Percentiles rank a stretch among this genome's conserved stretches.
Conservation (phyloP, 2,888 invertebrate genomes). For the Seladonia tumulorum region DNA sequence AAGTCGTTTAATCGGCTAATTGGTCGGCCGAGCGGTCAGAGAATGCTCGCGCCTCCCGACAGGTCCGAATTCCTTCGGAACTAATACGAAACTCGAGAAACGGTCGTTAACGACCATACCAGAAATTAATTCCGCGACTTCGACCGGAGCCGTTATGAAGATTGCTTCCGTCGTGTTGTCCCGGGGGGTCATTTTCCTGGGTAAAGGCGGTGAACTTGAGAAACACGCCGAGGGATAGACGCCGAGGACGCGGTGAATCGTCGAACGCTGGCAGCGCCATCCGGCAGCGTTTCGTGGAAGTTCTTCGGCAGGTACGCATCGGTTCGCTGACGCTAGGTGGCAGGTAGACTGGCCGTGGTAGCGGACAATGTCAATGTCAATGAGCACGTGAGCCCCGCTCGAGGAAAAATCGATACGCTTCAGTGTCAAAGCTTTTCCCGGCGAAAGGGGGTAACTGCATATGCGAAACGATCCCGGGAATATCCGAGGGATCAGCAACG, state of each 20-base stretch:
- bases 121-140: background rate
- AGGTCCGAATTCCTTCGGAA: background rate
- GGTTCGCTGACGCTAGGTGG: slow-evolving; percentile 77
- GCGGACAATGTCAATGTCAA: slow-evolving; percentile 84
- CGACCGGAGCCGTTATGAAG: background rate
- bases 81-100: background rate
- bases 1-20: background rate
- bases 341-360: slow-evolving; percentile 69
- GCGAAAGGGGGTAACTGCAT: slow-evolving; percentile 53
- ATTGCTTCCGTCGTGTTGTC: background rate
- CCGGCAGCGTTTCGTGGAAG: slow-evolving; percentile 70
- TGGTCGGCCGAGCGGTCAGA: background rate
- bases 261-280: slow-evolving; percentile 72
- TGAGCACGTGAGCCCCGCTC: slow-evolving; percentile 80
- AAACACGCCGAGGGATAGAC: slow-evolving; percentile 4
- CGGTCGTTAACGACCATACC: background rate
- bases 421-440: slow-evolving; percentile 75
- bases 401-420: slow-evolving; percentile 82
- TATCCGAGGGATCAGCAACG: slow-evolving; percentile 4
- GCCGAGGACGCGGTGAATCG: slow-evolving; percentile 6
- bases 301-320: slow-evolving; percentile 64
- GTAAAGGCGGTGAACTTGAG: slow-evolving; percentile 40
- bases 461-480: slow-evolving; percentile 47
- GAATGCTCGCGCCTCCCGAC: background rate
- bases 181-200: slow-evolving; percentile 22